Base-by-base conservation (phyloP, 2,113 vertebrate species). In the Leptobrachium ailaonicum region DNA sequence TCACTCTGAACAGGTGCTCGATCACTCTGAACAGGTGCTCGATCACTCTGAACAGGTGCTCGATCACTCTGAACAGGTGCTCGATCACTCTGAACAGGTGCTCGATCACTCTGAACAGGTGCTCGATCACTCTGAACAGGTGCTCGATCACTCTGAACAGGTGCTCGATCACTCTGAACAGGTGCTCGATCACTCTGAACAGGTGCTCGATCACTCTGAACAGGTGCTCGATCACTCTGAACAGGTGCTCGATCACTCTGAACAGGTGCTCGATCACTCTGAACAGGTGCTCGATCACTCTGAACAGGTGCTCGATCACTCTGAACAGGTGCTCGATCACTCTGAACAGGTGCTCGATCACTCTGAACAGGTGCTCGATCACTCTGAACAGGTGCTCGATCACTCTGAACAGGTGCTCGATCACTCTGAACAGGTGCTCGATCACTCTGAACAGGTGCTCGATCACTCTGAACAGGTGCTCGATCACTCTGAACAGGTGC, bases 31-130 rank as follows among this genome's bases (percentile, higher is more conserved):
- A 47, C 76, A 62, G 76, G 54, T 69, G 64, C 66, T 42, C 3
- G 11, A 32, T 32, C 20, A 32, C 20, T 32, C 20, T 32, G 47
- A 50, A 50, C 4, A 3, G 4, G 4, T 63, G 5, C 13, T n/a
- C 43, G 50, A 40, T 53, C 2, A 73, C 50, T 63, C 40, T 44
- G 12, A 32, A 47, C 76, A 62, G 76, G 54, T 69, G 64, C 66
- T 42, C 3, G 11, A 32, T 32, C 20, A 32, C 20, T 32, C 20
- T 32, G 47, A 50, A 50, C 4, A 3, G 4, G 4, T 63, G 5
- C 13, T n/a, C 43, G 50, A 40, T 53, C 2, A 73, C 50, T 63
- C 40, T 44, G 12, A 32, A 47, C 76, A 62, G 76, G 54, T 69
- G 64, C 66, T 42, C 3, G 11, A 32, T 32, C 20, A 32, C 20